Base-by-base conservation (phyloP, 2,113 vertebrate genomes). In the Cephalopterus ornatus region DNA sequence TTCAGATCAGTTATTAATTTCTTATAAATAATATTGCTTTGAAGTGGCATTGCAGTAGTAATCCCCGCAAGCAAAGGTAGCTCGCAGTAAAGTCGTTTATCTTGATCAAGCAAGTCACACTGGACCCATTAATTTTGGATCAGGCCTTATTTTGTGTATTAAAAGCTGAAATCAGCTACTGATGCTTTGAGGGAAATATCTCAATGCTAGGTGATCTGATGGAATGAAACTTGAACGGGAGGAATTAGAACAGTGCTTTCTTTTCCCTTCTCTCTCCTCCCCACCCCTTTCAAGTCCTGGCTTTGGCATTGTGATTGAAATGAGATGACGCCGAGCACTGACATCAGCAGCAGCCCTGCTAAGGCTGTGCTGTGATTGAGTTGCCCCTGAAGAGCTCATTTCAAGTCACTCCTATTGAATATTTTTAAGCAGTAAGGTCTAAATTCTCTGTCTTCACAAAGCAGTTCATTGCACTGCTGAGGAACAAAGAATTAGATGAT, bases 81-180 rank as follows among this genome's bases (percentile, higher is more conserved):
- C 37, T 78, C 72, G 47, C 65, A 84, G 41, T 65, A 18, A 88
- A 83, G 74, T 85, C 3, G 80, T 74, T 84, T 88, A 89, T 75
- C 88, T 90, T 93, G 91, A 92, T 88, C 66, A 79, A 78, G 70
- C 92, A 90, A 88, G 83, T 81, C 80, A 81, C 47, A 55, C 14
- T 70, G 63, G 82, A 62, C 68, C 77, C 65, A 52, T 88, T 88
- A 95, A 92, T 78, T 94, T 78, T 88, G 66, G 56, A 91, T 78
- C 63, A 56, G 73, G 37, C 24, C 53, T n/a, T 77, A 35, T 26
- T 70, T 26, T 65, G 26, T 15, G 0, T 77, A 83, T 88, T 80
- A 76, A 93, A 81, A 83, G 12, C 37, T 37, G 44, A 80, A 80
- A 63, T 72, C n/a, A 37, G 55, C 76, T 46, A 4, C n/a, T 70